Base-by-base conservation (phyloP, 2,888 invertebrate species). In the Conus canariensis region DNA sequence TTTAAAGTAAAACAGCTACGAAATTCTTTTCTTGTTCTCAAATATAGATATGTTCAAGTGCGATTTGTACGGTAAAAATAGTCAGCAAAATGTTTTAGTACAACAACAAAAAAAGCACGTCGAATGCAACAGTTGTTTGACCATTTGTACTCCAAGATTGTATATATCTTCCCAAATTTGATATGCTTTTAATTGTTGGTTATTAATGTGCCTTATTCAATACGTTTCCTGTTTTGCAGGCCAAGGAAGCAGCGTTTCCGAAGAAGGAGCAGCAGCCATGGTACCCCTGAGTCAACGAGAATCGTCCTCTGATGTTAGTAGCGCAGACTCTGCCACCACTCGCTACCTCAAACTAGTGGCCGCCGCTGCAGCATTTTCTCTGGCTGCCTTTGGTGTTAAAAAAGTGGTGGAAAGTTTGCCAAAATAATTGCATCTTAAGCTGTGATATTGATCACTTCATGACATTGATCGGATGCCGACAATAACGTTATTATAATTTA, bases 311-410 rank as follows among this genome's bases (percentile, higher is more conserved):
- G 91, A 91, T 67, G 91, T 91, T 88, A 90, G 91, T 91, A 90
- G 80, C 9, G 60, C 60, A 30, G 90, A 91, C 0, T 77, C 90
- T 10, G 85, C 90, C 58, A 89, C 89, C 19, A 88, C 91, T 25
- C 90, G 92, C 85, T 92, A 92, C 85, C 91, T 92, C 88, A 92
- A 92, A 88, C 88, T 92, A 59, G 88, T 92, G 87, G 92, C 91
- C 70, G 92, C 91, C 19, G 92, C 92, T 60, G 92, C 92, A 77
- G 92, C 92, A 7, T 92, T 92, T 70, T 91, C 92, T 7, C 82
- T 92, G 12, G 92, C 90, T 59, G 92, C 92, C 25, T 89, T 91
- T 60, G 92, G 92, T n/a, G 86, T 92, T 30, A 91, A 92, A n/a
- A 92, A 92, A 91, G 88, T 92, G 19, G 90, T 91, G 83, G 91